Percentiles rank a stretch among this genome's conserved stretches.
These are phyloP conservation scores for Phrynocephalus forsythii DNA, from an alignment of 2,797 vertebrate genomes.

Conservation along the genomic window DNA sequence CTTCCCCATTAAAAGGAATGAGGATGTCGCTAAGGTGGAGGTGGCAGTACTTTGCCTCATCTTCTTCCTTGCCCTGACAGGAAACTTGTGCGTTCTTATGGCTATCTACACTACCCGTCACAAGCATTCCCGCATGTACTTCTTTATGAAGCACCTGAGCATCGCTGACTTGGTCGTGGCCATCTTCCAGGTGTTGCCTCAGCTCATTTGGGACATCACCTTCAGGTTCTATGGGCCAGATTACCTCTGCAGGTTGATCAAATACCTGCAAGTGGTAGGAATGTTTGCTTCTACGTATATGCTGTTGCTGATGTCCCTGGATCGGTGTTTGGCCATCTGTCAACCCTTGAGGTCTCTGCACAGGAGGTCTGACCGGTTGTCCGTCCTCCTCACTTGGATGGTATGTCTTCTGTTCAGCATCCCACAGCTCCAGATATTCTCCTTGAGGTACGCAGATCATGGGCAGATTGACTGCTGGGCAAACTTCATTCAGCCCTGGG, in stretches of 20 bases:
- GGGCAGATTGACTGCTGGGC: constrained; percentile 96
- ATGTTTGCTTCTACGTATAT: constrained; percentile 99
- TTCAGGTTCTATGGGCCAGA: constrained; percentile 97
- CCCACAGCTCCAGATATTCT: constrained; percentile 96
- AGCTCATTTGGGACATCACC: constrained; percentile 99
- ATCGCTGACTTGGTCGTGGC: constrained; percentile 97
- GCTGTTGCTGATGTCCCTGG: constrained; percentile 96
- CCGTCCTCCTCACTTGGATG: constrained; percentile 91
- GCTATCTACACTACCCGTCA: constrained; percentile 90
- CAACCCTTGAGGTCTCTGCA: constrained; percentile 89
- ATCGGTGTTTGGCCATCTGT: constrained; percentile 95
- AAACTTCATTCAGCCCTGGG: constrained; percentile 95
- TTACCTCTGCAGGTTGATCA: constrained; percentile 91
- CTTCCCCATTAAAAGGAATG: constrained; percentile 86
- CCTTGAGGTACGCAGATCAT: constrained; percentile 86
- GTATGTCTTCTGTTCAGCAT: constrained; percentile 92
- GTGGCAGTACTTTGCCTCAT: constrained; percentile 91
- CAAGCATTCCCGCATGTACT: constrained; percentile 95
- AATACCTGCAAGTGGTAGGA: constrained; percentile 95
- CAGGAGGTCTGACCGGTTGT: constrained; percentile 86
- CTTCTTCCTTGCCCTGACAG: constrained; percentile 89
- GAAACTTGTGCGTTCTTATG: constrained; percentile 93
- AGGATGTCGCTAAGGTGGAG: constrained; percentile 95
- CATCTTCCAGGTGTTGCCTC: constrained; percentile 95
- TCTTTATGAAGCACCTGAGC: constrained; percentile 99